These are phyloP conservation scores for Acrossocheilus fasciatus DNA, from an alignment of 2,797 vertebrate genomes.

Conservation along the genomic window DNA sequence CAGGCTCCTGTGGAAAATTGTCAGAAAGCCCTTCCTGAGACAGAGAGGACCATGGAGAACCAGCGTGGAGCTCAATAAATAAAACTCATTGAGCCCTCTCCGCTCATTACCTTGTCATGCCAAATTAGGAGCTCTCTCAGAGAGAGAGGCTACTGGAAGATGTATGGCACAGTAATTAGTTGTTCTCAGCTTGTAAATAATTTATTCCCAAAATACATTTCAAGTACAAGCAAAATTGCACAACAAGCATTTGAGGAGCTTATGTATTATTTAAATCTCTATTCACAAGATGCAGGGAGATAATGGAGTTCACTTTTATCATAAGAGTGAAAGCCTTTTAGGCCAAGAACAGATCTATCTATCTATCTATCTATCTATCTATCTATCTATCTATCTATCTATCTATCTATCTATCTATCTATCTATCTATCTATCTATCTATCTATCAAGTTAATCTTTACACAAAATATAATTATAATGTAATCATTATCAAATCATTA, in stretches of 20 bases:
- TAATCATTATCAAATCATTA: neutral
- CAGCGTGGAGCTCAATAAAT: conserved; percentile 69
- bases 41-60: conserved; percentile 67
- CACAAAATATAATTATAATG: neutral
- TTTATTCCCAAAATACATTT: conserved; percentile 45
- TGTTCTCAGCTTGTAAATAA: conserved; percentile 51
- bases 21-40: conserved; percentile 59
- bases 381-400: neutral
- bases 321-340: neutral
- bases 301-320: conserved; percentile 24
- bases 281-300: conserved; percentile 19
- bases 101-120: conserved; percentile 75
- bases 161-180: conserved; percentile 57
- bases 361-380: neutral
- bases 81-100: conserved; percentile 71
- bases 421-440: neutral
- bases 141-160: conserved; percentile 55
- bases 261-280: conserved; percentile 38
- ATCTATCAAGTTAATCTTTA: neutral
- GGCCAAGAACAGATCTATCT: neutral
- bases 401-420: neutral
- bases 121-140: conserved; percentile 67
- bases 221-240: conserved; percentile 29
- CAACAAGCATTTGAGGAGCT: conserved; percentile 41
- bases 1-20: conserved; percentile 43